A percentile compares a stretch with the other conserved stretches of the same genome.
These are phyloP conservation scores for Pangasius macronema DNA, from an alignment of 2,797 vertebrate genomes.

Conservation along the genomic window DNA sequence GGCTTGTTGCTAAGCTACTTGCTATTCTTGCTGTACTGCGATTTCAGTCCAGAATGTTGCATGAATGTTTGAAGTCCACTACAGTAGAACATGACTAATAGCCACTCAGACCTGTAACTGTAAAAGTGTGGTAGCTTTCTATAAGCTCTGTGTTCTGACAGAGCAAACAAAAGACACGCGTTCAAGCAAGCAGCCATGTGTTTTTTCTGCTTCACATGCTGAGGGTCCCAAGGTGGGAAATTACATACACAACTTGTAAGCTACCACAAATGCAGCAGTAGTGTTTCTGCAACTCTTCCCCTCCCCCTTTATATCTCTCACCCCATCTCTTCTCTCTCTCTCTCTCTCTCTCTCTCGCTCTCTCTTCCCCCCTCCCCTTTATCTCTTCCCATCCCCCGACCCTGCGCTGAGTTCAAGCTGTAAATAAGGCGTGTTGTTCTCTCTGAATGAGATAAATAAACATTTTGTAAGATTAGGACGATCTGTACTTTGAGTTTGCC, in stretches of 20 bases:
- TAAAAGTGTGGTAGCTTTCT: background rate
- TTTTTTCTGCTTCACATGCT: no score
- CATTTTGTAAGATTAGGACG: background rate
- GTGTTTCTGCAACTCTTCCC: background rate
- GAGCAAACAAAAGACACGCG: background rate
- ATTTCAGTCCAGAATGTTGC: background rate
- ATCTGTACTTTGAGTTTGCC: background rate
- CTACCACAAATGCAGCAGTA: background rate
- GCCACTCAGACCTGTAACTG: background rate
- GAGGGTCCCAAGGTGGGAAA: background rate
- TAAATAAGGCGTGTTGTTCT: background rate
- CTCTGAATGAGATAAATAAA: background rate
- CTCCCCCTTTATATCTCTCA: constrained; percentile 8
- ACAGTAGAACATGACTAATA: background rate
- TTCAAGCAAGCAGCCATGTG: background rate
- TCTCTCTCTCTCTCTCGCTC: background rate
- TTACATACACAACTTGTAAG: background rate
- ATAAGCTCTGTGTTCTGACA: background rate
- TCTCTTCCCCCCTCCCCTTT: background rate
- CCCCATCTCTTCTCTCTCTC: background rate
- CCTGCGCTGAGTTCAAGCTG: background rate
- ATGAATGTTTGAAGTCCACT: background rate
- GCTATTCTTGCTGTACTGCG: background rate
- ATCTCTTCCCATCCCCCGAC: background rate
- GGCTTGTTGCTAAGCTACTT: background rate